phyloP scores from a whole-genome alignment of 2,113 vertebrate species.

The Muntiacus muntjak region DNA sequence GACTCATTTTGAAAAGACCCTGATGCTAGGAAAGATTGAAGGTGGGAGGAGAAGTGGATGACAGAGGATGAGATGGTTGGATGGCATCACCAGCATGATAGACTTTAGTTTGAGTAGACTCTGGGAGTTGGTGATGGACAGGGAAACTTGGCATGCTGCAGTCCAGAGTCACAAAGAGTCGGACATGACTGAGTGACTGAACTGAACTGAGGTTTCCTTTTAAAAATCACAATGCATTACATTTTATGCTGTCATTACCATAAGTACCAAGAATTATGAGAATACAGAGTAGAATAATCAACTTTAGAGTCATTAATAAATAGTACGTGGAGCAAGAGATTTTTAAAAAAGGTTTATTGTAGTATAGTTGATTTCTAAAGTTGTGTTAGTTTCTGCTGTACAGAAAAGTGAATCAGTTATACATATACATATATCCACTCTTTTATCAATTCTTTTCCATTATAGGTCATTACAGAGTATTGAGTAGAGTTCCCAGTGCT shows the following conservation, averaged over 20 bases:
- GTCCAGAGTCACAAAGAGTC: neutral
- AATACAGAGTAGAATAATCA: neutral
- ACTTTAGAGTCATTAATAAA: neutral
- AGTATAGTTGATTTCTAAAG: neutral
- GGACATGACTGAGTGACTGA: rapidly evolving
- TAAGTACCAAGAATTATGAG: neutral
- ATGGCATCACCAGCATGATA: neutral
- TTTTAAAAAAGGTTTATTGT: neutral
- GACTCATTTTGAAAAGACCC: neutral
- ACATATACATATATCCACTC: neutral
- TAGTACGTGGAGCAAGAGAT: neutral
- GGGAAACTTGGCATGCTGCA: neutral
- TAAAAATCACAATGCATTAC: neutral
- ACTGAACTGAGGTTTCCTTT: neutral
- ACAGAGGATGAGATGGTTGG: neutral
- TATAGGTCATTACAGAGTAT: neutral
- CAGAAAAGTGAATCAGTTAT: neutral
- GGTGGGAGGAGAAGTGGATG: neutral
- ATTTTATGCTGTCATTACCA: neutral
- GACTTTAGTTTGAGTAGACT: neutral
- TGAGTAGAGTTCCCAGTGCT: neutral
- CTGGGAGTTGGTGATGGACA: neutral
- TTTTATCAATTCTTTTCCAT: neutral
- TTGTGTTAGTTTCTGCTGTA: neutral
- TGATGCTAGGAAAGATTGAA: neutral